Percentiles rank a stretch among this genome's conserved stretches.
phyloP scores from a whole-genome alignment of 2,113 vertebrate genomes.

The Malurus alboscapulatus region DNA sequence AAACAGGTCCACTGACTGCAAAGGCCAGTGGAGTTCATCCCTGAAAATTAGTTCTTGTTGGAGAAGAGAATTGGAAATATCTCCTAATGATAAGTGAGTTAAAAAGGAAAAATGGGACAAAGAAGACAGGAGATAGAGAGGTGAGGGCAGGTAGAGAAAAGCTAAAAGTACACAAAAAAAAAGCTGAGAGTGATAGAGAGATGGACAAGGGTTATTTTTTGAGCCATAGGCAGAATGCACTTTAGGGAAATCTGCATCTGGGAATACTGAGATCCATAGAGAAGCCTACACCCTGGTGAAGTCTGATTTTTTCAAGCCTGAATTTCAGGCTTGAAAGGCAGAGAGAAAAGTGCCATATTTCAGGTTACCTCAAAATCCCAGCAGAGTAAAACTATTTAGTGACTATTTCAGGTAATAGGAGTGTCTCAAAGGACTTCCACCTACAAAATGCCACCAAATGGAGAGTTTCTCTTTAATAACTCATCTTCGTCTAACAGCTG shows the following conservation, averaged over 20 bases:
- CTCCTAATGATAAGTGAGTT: not conserved
- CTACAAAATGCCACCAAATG: not conserved
- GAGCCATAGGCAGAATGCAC: accelerated
- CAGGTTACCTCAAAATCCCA: not conserved
- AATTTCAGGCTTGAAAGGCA: not conserved
- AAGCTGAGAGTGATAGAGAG: not conserved
- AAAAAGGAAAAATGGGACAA: not conserved
- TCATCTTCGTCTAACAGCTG: constrained; percentile 14
- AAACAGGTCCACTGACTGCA: not conserved
- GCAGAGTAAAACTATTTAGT: not conserved
- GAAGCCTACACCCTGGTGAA: not conserved
- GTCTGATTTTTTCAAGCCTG: not conserved
- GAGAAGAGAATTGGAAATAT: not conserved
- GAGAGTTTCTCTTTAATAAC: constrained; percentile 24
- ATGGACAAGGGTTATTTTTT: not conserved
- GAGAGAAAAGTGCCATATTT: not conserved
- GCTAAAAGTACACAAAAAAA: not conserved
- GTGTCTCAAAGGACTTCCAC: not conserved
- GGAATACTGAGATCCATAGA: not conserved
- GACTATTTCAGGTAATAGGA: not conserved
- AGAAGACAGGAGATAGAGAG: not conserved
- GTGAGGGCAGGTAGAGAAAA: not conserved
- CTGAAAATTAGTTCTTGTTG: not conserved
- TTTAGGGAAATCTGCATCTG: not conserved
- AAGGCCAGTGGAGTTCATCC: not conserved